Evolutionary conservation across 2,113 vertebrate genomes (phyloP), one percentile per base, ranked within the genome.

Genomic region (Acrocephalus arundinaceus): DNA sequence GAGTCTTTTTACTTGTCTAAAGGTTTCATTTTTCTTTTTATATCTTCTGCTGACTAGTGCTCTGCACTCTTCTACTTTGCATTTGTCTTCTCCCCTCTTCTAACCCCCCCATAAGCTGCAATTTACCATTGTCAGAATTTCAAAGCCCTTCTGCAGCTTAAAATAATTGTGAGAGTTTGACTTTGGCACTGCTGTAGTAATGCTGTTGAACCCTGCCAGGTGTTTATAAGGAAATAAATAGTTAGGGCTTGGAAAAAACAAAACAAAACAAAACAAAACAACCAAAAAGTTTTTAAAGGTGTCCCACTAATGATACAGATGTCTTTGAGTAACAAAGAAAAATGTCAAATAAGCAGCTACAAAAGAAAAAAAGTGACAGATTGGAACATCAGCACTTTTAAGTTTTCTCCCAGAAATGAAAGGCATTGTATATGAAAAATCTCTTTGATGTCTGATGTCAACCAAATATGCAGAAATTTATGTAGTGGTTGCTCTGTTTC

Each of bases 1-100:
- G 67, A 90, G 46, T 15, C 45, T 79, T 79, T 93, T 90, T 58
- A 43, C 63, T 73, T 94, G 83, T 89, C 88, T 93, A 89, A 80
- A 75, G 61, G 27, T 85, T 91, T 93, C 45, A 78, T 30, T 93
- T 57, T 93, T 55, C 74, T 77, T 90, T 95, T 83, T 85, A 46
- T 62, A 52, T 83, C 43, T 75, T 83, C 61, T 95, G n/a, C 35
- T 85, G 82, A 92, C 30, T 90, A 80, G 21, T 1, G 2, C 11
- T 83, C 58, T 67, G 46, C 33, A 9, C 18, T 63, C 30, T 83
- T 62, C 39, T 75, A 55, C 37, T 31, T 87, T 67, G 35, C 19
- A 62, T 90, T 92, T 86, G 39, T 73, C 35, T 70, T 85, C 14
- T 72, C 7, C 8, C 33, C 13, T 51, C 18, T 89, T 80, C 63